A percentile compares a stretch with the other conserved stretches of the same genome.
phyloP scores from a whole-genome alignment of 2,888 invertebrate genomes.

The Drosophila nr. perissopoda region DNA sequence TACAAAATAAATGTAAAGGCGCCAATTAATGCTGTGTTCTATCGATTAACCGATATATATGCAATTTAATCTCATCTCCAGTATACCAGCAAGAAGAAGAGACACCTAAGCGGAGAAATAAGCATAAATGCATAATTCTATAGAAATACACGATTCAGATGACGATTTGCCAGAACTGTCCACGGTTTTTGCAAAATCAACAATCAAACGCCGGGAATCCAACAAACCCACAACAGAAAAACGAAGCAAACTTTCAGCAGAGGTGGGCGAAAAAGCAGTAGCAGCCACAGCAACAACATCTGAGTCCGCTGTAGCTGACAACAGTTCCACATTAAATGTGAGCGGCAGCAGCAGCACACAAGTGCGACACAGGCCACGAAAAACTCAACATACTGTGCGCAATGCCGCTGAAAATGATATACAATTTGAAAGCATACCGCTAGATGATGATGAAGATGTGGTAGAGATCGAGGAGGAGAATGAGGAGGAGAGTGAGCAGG shows the following conservation, averaged over 20 bases:
- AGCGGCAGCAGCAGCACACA: constrained; percentile 3
- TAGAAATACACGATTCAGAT: constrained; percentile 70
- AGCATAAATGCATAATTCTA: constrained; percentile 43
- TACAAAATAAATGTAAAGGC: not conserved
- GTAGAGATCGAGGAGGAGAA: not conserved
- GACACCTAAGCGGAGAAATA: not conserved
- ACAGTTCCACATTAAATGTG: not conserved
- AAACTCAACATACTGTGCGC: constrained; percentile 60
- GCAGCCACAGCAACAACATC: not conserved
- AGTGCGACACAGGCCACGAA: constrained; percentile 56
- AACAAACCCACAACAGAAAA: constrained; percentile 34
- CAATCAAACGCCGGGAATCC: not conserved
- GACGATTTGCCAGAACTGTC: constrained; percentile 41
- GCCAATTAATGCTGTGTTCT: not conserved
- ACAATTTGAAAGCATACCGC: constrained; percentile 55
- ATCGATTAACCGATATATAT: constrained; percentile 20
- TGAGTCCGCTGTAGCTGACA: constrained; percentile 20
- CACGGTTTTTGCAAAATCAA: constrained; percentile 3
- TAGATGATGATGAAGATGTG: constrained; percentile 14
- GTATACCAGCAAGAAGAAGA: constrained; percentile 10
- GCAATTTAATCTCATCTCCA: not conserved
- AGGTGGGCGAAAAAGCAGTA: not conserved
- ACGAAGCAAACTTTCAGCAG: constrained; percentile 1
- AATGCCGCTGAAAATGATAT: constrained; percentile 53
- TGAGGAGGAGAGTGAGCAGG: not conserved